Evolutionary conservation across 2,888 invertebrate species (phyloP).

Genomic region (Eudasyphora cyanicolor): DNA sequence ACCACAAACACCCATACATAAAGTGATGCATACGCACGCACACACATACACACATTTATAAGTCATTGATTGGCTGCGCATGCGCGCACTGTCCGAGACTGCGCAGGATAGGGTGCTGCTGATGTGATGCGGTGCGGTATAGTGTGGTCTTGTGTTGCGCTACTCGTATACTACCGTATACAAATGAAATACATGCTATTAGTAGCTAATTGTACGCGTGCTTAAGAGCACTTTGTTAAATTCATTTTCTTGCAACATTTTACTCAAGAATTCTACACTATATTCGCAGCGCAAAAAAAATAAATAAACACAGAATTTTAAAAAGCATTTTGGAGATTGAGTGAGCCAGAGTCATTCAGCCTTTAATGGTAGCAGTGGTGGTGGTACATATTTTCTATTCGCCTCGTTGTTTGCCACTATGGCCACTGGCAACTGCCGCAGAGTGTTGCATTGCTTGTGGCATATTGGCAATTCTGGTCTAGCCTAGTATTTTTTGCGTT

Average conservation of each 20-base stretch:
- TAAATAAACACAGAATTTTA: not conserved
- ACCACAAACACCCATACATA: conserved; percentile 4
- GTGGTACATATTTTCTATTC: conserved; percentile 38
- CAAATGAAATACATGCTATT: conserved; percentile 63
- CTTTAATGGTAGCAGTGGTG: not conserved
- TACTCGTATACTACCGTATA: conserved; percentile 36
- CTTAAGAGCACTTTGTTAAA: conserved; percentile 64
- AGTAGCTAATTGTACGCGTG: conserved; percentile 65
- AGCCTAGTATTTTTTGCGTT: conserved; percentile 13
- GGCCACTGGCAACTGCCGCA: conserved; percentile 44
- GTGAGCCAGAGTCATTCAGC: not conserved
- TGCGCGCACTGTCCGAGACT: not conserved
- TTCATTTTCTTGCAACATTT: conserved; percentile 28
- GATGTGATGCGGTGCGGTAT: not conserved
- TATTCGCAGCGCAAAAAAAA: too few relatives aligned
- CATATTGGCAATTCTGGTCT: conserved; percentile 36
- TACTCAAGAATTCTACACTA: conserved; percentile 31
- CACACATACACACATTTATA: not conserved
- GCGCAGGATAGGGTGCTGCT: not conserved
- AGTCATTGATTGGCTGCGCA: not conserved
- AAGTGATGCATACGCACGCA: not conserved
- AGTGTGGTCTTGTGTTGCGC: not conserved
- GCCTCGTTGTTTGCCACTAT: not conserved
- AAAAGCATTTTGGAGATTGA: not conserved
- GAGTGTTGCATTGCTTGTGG: conserved; percentile 49